A percentile compares a stretch with the other conserved stretches of the same genome.
These are phyloP conservation scores for Malthinus flaveolus DNA, from an alignment of 2,888 invertebrate genomes.

Conservation along the genomic window DNA sequence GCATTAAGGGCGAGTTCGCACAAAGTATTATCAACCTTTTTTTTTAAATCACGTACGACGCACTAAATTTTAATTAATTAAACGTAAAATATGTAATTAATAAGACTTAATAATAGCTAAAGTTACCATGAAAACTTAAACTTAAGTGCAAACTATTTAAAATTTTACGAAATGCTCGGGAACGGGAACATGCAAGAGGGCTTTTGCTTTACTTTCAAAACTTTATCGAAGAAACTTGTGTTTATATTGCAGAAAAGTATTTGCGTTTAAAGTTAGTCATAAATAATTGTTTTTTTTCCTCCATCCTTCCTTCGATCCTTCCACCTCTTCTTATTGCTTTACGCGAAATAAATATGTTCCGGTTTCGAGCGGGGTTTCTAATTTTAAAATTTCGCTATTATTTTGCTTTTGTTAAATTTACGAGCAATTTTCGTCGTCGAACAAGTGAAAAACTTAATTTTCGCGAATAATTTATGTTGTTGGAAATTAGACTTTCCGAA, in stretches of 20 bases:
- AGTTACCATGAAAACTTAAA: constrained; percentile 5
- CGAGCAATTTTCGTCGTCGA: constrained; percentile 38
- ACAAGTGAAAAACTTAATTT: constrained; percentile 47
- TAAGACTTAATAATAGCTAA: too few relatives aligned
- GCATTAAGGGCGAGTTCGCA: too few relatives aligned
- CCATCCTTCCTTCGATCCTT: background rate
- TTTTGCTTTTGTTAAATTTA: constrained; percentile 41
- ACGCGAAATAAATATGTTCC: constrained; percentile 33
- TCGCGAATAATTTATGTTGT: constrained; percentile 43
- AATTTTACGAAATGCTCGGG: constrained; percentile 19
- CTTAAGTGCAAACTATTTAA: constrained; percentile 15
- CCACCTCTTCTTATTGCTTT: background rate
- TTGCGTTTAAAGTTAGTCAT: constrained; percentile 28
- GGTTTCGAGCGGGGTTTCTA: constrained; percentile 30
- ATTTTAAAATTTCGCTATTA: constrained; percentile 35
- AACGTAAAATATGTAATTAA: too few relatives aligned
- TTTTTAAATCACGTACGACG: too few relatives aligned
- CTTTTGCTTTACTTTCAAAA: constrained; percentile 12
- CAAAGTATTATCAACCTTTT: too few relatives aligned
- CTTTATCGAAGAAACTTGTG: constrained; percentile 20
- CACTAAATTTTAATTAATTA: too few relatives aligned
- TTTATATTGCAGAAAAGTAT: constrained; percentile 34
- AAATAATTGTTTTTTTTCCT: constrained; percentile 32
- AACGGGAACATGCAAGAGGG: constrained; percentile 15
- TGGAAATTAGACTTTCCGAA: constrained; percentile 43